A percentile compares a stretch with the other conserved stretches of the same genome.
Conservation (phyloP, 2,797 vertebrate species). For the Taenioides sp. region DNA sequence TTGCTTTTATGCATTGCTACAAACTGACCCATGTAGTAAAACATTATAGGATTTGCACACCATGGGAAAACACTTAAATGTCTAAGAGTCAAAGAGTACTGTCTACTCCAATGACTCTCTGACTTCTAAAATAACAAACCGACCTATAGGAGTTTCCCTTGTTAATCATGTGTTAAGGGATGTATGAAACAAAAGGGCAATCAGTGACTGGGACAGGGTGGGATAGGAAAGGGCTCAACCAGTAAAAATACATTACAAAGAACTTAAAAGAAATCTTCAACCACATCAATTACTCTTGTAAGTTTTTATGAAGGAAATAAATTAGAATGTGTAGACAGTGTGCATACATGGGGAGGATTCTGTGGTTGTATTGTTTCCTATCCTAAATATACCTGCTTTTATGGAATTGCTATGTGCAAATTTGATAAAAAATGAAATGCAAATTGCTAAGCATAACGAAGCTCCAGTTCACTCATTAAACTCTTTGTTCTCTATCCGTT, state of each 20-base stretch:
- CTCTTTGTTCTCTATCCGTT: background rate
- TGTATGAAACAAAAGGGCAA: slow-evolving; percentile 61
- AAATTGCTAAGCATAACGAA: background rate
- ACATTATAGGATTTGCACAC: slow-evolving; percentile 25
- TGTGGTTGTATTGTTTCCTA: slow-evolving; percentile 28
- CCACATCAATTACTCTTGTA: slow-evolving; percentile 34
- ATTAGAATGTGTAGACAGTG: slow-evolving; percentile 33
- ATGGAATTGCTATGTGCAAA: slow-evolving; percentile 27
- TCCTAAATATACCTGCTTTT: background rate
- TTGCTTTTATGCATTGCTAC: slow-evolving; percentile 12
- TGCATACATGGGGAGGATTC: slow-evolving; percentile 13
- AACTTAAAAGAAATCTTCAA: slow-evolving; percentile 26
- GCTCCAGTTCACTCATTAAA: background rate
- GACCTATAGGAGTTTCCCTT: slow-evolving; percentile 64
- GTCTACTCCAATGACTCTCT: slow-evolving; percentile 24
- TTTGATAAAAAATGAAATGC: background rate
- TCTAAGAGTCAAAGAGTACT: slow-evolving; percentile 23
- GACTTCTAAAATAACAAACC: slow-evolving; percentile 60
- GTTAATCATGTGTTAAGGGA: slow-evolving; percentile 37
- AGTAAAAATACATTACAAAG: slow-evolving; percentile 26
- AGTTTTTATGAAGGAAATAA: slow-evolving; percentile 30
- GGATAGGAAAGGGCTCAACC: slow-evolving; percentile 53
- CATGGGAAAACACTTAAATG: slow-evolving; percentile 26
- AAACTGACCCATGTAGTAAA: slow-evolving; percentile 15
- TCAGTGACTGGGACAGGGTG: slow-evolving; percentile 51